phyloP scores from a whole-genome alignment of 2,888 invertebrate species.

The Macrostomum cliftonense region DNA sequence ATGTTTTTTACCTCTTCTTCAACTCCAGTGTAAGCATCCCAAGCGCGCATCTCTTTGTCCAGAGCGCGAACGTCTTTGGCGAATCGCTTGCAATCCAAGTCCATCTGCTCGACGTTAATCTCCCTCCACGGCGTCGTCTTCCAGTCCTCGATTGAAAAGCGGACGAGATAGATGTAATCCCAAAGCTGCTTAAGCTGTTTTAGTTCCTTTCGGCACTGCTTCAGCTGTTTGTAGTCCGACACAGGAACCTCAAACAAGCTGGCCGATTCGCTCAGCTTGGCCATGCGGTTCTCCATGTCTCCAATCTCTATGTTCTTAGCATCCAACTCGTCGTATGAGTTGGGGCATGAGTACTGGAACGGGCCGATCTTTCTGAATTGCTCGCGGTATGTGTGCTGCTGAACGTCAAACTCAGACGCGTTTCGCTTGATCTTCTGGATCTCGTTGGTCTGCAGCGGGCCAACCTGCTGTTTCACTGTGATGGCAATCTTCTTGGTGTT shows the following conservation, averaged over 20 bases:
- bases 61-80: constrained; percentile 53
- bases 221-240: constrained; percentile 75
- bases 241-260: constrained; percentile 80
- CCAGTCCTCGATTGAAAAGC: constrained; percentile 81
- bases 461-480: constrained; percentile 77
- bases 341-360: constrained; percentile 31
- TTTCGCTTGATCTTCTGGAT: constrained; percentile 71
- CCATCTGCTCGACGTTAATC: constrained; percentile 93
- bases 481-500: constrained; percentile 75
- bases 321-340: constrained; percentile 32
- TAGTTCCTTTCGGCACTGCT: constrained; percentile 73
- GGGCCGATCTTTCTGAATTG: constrained; percentile 49
- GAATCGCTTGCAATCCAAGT: constrained; percentile 90
- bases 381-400: constrained; percentile 65
- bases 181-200: constrained; percentile 62
- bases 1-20: constrained; percentile 87
- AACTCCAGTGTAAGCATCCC: constrained; percentile 71
- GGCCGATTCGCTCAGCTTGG: constrained; percentile 64
- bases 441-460: constrained; percentile 78
- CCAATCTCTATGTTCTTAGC: constrained; percentile 52
- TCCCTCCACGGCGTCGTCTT: constrained; percentile 88
- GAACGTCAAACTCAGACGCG: constrained; percentile 60
- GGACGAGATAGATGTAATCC: constrained; percentile 78
- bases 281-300: constrained; percentile 67
- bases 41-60: constrained; percentile 83